phyloP scores from a whole-genome alignment of 2,888 invertebrate species.

The Seira sanloemensis region DNA sequence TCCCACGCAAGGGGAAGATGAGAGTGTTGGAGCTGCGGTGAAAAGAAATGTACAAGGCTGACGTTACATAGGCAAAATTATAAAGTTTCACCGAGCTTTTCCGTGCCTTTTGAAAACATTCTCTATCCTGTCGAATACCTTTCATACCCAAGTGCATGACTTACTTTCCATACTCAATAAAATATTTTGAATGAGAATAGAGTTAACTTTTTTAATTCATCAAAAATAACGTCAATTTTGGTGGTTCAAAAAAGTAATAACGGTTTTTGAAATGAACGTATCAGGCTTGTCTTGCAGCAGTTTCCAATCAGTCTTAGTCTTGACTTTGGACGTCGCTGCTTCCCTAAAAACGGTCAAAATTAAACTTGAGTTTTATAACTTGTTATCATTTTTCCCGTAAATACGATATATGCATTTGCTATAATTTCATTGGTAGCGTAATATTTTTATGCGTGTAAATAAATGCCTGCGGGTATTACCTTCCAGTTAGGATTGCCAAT shows the following conservation, averaged over 20 bases:
- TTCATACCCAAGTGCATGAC: no score
- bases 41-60: no score
- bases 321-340: slow-evolving; percentile 41
- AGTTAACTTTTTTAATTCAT: not conserved
- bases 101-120: not conserved
- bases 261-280: not conserved
- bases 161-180: not conserved
- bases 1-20: no score
- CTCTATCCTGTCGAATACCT: no score
- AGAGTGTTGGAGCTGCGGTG: no score
- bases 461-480: slow-evolving; percentile 26
- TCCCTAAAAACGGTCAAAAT: slow-evolving; percentile 14
- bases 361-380: not conserved
- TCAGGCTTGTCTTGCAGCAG: slow-evolving; percentile 26
- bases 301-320: slow-evolving; percentile 41
- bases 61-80: not conserved
- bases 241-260: not conserved
- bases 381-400: not conserved
- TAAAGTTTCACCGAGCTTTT: not conserved
- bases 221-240: not conserved
- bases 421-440: no score
- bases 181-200: not conserved
- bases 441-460: not conserved
- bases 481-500: slow-evolving; percentile 56
- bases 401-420: no score